Percentiles rank a stretch among this genome's conserved stretches.
Conservation (phyloP, 2,888 invertebrate species). For the Pammene fasciana region DNA sequence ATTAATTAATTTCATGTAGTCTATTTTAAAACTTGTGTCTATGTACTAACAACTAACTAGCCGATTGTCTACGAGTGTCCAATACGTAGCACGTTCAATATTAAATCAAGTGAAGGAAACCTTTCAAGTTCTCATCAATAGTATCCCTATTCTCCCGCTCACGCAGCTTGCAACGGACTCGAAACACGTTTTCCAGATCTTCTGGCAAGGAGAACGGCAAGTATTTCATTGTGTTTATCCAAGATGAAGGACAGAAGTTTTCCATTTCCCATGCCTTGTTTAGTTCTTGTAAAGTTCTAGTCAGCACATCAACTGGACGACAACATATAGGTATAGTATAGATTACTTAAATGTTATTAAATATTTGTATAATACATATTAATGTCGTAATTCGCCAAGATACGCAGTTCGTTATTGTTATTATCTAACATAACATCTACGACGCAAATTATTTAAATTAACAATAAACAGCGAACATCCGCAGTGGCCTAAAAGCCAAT, state of each 20-base stretch:
- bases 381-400: not conserved
- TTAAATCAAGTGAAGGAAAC: constrained; percentile 66
- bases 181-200: constrained; percentile 58
- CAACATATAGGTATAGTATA: not conserved
- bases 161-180: constrained; percentile 57
- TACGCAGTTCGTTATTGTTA: too few relatives aligned
- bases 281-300: constrained; percentile 55
- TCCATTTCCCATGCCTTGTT: constrained; percentile 48
- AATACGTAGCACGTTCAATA: constrained; percentile 52
- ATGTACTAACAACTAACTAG: constrained; percentile 40
- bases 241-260: constrained; percentile 46
- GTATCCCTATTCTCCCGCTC: constrained; percentile 56
- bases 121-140: constrained; percentile 79
- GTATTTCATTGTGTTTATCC: constrained; percentile 50
- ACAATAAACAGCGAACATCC: not conserved
- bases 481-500: too few relatives aligned
- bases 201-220: constrained; percentile 59
- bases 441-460: constrained; percentile 13
- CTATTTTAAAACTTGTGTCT: not conserved
- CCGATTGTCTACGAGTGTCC: constrained; percentile 70
- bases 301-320: constrained; percentile 59
- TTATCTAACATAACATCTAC: not conserved
- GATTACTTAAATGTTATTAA: not conserved
- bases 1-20: not conserved
- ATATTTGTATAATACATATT: too few relatives aligned